Conservation (phyloP, 1,140 invertebrate species). For the Sitophilus oryzae region DNA sequence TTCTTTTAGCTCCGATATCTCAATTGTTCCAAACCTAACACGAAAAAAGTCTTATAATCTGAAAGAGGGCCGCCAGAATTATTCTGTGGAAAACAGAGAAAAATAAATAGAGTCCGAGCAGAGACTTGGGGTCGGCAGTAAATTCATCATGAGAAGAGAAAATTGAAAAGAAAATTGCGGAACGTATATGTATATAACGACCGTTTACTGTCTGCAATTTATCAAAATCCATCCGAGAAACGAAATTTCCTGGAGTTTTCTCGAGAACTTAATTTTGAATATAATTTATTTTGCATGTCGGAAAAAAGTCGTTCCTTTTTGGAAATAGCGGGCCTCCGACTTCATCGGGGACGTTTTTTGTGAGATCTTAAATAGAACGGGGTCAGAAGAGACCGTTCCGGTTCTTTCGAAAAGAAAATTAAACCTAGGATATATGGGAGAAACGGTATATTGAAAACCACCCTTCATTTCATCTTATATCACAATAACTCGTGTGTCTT, state of each 20-base stretch:
- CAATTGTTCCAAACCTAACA: too few relatives aligned
- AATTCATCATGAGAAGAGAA: constrained; percentile 25
- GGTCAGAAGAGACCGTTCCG: too few relatives aligned
- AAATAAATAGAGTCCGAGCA: constrained; percentile 27
- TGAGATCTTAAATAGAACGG: not conserved
- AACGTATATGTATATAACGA: constrained; percentile 26
- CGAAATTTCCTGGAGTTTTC: constrained; percentile 12
- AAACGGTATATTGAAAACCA: not conserved
- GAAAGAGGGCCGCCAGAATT: constrained; percentile 13
- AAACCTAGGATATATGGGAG: not conserved
- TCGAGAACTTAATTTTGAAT: constrained; percentile 20
- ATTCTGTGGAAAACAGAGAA: constrained; percentile 20
- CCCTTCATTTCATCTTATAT: not conserved
- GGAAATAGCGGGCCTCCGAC: not conserved
- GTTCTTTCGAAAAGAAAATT: not conserved
- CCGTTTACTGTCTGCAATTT: constrained; percentile 24
- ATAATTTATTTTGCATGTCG: constrained; percentile 21
- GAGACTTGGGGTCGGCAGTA: constrained; percentile 25
- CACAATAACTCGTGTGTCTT: not conserved
- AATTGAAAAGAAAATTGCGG: constrained; percentile 27
- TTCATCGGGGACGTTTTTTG: not conserved
- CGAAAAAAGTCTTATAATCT: too few relatives aligned
- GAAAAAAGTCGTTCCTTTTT: constrained; percentile 1
- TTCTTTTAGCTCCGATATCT: too few relatives aligned
- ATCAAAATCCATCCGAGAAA: constrained; percentile 19